Percentiles rank a stretch among this genome's conserved stretches.
phyloP scores from a whole-genome alignment of 2,888 invertebrate genomes.

The Atrina japonica region DNA sequence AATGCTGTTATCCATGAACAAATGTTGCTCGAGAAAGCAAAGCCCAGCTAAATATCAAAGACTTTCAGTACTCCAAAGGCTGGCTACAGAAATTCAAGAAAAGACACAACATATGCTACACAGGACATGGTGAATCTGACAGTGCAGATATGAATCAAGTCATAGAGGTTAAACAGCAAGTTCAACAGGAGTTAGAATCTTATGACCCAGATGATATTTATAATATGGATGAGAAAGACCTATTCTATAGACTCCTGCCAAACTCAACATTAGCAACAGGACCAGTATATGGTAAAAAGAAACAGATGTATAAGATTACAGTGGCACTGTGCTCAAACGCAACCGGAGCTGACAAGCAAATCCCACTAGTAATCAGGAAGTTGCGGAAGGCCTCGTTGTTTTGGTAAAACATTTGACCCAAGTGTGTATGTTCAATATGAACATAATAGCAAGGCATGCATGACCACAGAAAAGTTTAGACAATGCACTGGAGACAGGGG shows the following conservation, averaged over 20 bases:
- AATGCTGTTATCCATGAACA: too few relatives aligned
- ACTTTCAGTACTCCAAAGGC: constrained; percentile 6
- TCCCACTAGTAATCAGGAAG: constrained; percentile 47
- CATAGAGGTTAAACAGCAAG: not conserved
- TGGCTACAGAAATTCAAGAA: constrained; percentile 31
- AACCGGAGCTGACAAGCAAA: constrained; percentile 41
- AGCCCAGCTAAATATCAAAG: too few relatives aligned
- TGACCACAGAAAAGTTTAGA: constrained; percentile 44
- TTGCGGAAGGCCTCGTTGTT: constrained; percentile 30
- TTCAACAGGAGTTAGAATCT: constrained; percentile 22
- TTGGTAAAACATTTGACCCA: constrained; percentile 41
- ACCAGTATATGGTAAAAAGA: constrained; percentile 27
- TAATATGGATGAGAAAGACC: constrained; percentile 48
- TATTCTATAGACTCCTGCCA: constrained; percentile 43
- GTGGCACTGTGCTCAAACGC: too few relatives aligned
- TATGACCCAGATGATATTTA: constrained; percentile 42
- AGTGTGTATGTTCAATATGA: constrained; percentile 27
- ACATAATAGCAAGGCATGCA: constrained; percentile 51
- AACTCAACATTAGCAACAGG: constrained; percentile 36
- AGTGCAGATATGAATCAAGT: constrained; percentile 37
- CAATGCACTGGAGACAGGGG: too few relatives aligned
- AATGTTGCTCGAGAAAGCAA: too few relatives aligned
- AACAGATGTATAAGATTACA: constrained; percentile 42
- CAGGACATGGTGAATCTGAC: constrained; percentile 36
- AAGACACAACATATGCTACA: constrained; percentile 28